Evolutionary conservation across 2,113 vertebrate species (phyloP).

Genomic region (Psettodes erumei): DNA sequence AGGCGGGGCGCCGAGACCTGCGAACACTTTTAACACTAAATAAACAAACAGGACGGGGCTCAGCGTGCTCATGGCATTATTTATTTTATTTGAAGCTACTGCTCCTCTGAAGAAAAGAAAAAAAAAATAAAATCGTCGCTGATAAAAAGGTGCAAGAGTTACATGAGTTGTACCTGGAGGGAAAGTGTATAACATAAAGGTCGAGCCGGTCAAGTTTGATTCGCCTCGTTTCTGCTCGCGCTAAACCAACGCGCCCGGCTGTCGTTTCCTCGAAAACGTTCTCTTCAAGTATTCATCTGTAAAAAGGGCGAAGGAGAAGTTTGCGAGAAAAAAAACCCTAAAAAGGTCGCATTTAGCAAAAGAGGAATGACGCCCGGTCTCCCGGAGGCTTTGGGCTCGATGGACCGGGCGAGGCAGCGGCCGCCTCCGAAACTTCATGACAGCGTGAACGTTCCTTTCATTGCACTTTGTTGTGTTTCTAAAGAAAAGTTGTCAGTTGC

Average conservation of each 20-base stretch:
- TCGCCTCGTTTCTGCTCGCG: too few relatives aligned
- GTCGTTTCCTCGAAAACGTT: neutral
- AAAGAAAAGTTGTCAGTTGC: conserved; percentile 36
- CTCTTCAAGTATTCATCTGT: conserved; percentile 54
- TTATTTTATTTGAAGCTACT: conserved; percentile 68
- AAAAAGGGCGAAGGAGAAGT: conserved; percentile 10
- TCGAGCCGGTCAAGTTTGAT: conserved; percentile 40
- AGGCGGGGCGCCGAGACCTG: too few relatives aligned
- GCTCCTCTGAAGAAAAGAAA: conserved; percentile 28
- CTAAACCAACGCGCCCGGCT: too few relatives aligned
- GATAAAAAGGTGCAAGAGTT: conserved; percentile 52
- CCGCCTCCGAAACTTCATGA: conserved; percentile 8
- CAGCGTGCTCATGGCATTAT: conserved; percentile 36
- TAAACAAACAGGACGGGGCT: neutral
- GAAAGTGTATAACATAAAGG: conserved; percentile 35
- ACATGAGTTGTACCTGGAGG: conserved; percentile 44
- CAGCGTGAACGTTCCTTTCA: conserved; percentile 43
- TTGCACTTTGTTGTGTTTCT: conserved; percentile 51
- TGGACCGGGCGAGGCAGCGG: neutral
- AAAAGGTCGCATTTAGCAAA: conserved; percentile 22
- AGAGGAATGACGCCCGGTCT: conserved; percentile 37
- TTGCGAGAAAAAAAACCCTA: conserved; percentile 30
- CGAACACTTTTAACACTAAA: neutral
- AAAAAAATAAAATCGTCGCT: conserved; percentile 10
- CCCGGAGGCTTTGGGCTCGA: conserved; percentile 8